Evolutionary conservation across 30 jellyfish, hydroid and myxozoan genomes (phyloP), one percentile per base, ranked within the genome.

Genomic region (Mastigias papua): DNA sequence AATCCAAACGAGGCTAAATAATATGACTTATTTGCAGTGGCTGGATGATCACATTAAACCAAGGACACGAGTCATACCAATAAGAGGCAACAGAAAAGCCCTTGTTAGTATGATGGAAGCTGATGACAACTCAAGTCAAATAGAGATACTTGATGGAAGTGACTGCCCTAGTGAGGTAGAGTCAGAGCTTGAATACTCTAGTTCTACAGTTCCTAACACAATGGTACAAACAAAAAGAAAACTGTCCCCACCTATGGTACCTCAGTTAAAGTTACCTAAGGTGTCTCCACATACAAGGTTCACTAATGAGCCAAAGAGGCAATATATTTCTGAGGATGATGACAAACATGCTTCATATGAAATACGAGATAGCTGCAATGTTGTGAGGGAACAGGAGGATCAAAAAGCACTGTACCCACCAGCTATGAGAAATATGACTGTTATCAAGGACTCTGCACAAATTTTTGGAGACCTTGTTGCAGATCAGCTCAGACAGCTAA

Each of bases 391-490:
- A 21, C 13, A 5, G 8, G 83, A 72, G 8, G 69, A 72, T 9
- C 69, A 72, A 11, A 72, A 49, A n/a, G 19, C 83, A 13, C 7
- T 72, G 8, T 33, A 27, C 11, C 1, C 68, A 19, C 35, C 83
- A 23, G 83, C 34, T 25, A 72, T 72, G 20, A 48, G 63, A 48
- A 72, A 37, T 25, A 72, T 72, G 0, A 37, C 83, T 3, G 83
- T 72, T 49, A 42, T 63, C 2, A 50, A 74, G 11, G 88, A 77
- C 34, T 77, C 88, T 25, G 88, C 88, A n/a, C 78, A 61, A 48
- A 77, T 77, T 25, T 77, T 77, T 77, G 88, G 88, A 6, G 88
- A 77, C 77, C 57, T 77, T 31, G 88, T 77, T 31, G 88, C 88
- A 51, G 88, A 77, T 37, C 88, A 77, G 34, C 78, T 77, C 20